Percentiles rank a stretch among this genome's conserved stretches.
phyloP scores from a whole-genome alignment of 2,113 vertebrate genomes.

The Grus americana region DNA sequence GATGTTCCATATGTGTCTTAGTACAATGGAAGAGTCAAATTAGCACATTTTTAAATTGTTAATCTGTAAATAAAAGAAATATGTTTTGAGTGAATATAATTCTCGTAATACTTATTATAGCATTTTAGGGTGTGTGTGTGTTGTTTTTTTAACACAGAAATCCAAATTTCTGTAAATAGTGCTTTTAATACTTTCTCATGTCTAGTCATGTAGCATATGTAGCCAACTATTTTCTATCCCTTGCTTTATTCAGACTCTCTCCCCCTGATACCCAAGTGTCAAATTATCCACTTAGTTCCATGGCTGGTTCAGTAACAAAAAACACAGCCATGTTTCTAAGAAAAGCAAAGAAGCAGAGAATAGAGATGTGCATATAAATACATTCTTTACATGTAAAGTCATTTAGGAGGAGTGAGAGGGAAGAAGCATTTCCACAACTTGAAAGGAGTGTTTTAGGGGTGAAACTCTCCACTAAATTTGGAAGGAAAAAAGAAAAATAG shows the following conservation, averaged over 20 bases:
- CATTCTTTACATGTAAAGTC: neutral
- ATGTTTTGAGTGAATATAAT: neutral
- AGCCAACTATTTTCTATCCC: conserved; percentile 31
- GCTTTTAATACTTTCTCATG: neutral
- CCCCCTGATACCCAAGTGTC: neutral
- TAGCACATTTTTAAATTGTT: conserved; percentile 41
- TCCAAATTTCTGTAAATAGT: conserved; percentile 15
- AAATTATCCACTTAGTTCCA: neutral
- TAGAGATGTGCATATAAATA: conserved; percentile 2
- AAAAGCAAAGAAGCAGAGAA: conserved; percentile 10
- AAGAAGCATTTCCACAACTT: neutral
- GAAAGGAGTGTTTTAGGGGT: neutral
- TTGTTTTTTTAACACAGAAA: conserved; percentile 30
- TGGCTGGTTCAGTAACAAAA: conserved; percentile 7
- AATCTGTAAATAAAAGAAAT: conserved; percentile 1
- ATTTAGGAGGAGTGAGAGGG: neutral
- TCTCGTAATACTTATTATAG: conserved; percentile 17
- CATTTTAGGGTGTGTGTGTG: conserved; percentile 1
- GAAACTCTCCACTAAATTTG: neutral
- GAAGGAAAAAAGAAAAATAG: neutral
- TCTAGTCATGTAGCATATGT: neutral
- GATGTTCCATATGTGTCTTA: neutral
- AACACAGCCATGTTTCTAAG: conserved; percentile 15
- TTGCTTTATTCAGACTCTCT: neutral
- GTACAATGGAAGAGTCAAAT: conserved; percentile 31